These are phyloP conservation scores for Acleris literana DNA, from an alignment of 2,888 invertebrate species.

Conservation along the genomic window DNA sequence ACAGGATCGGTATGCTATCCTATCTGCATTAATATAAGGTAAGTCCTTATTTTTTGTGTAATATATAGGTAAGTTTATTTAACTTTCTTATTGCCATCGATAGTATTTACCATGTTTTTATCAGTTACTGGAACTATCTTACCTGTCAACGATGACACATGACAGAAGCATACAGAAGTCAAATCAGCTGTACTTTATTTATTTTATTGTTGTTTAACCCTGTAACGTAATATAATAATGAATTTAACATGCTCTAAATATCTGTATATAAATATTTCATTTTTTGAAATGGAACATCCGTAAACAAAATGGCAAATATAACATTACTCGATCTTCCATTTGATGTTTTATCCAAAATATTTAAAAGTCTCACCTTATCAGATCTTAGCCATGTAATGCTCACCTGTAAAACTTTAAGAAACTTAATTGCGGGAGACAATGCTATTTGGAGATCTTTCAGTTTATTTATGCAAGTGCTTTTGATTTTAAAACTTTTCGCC, in stretches of 20 bases:
- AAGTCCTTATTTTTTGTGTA: no score
- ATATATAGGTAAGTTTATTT: background rate
- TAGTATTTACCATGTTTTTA: slow-evolving; percentile 1
- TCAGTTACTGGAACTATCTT: slow-evolving; percentile 4
- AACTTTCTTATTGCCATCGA: background rate
- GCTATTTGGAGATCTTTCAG: slow-evolving; percentile 61
- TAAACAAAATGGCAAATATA: slow-evolving; percentile 42
- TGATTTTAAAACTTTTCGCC: background rate
- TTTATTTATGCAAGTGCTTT: slow-evolving; percentile 52
- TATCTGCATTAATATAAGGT: no score
- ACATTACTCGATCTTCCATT: slow-evolving; percentile 54
- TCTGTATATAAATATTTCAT: background rate
- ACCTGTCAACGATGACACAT: background rate
- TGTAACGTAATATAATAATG: slow-evolving; percentile 4
- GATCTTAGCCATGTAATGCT: slow-evolving; percentile 68
- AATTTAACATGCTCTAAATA: background rate
- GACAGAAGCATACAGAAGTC: no score
- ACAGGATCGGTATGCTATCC: no score
- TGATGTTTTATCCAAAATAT: slow-evolving; percentile 64
- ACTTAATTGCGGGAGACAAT: slow-evolving; percentile 59
- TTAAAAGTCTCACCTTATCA: slow-evolving; percentile 51
- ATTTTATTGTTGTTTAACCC: slow-evolving; percentile 8
- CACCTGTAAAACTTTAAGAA: slow-evolving; percentile 60
- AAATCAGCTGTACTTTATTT: background rate
- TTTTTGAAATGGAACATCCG: slow-evolving; percentile 13